Base-by-base conservation (phyloP, 2,888 invertebrate genomes). In the Cremastobaeus sp. region DNA sequence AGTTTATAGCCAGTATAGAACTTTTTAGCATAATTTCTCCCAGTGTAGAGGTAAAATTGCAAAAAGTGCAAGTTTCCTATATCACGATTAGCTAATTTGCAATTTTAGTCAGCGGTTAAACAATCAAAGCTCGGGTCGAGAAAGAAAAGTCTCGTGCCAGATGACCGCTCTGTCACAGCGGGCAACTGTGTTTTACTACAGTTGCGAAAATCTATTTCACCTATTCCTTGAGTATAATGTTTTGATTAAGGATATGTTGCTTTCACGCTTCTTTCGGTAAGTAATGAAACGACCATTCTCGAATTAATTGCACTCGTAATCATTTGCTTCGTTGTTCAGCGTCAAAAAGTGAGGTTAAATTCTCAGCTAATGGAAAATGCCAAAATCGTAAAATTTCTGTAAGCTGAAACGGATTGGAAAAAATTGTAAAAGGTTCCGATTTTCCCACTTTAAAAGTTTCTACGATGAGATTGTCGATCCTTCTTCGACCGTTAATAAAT, bases 121-220 rank as follows among this genome's bases (percentile, higher is more conserved):
- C 30, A 41, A 34, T 28, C 34, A 14, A n/a, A n/a, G 54, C 28
- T 11, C 35, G 43, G 35, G 62, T 37, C 32, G 43, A 30, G 18
- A 45, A 43, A 8, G 47, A 28, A 34, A 25, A 45, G 15, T 68
- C 45, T 48, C 18, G 41, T 11, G 62, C 34, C 43, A 50, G 50
- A 41, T 39, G 34, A 57, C 47, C 14, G 15, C 20, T 15, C n/a
- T n/a, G n/a, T 15, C 25, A 37, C 39, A 30, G 50, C 34, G 25
- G 39, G 47, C 34, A 57, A 64, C 50, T 54, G 54, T 62, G n/a
- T 70, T 71, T 72, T 72, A 34, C 57, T 30, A 55, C 50, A 43
- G 48, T 21, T 15, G 11, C 64, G 54, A 47, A 70, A 70, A 54
- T 34, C 32, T 25, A n/a, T 64, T 37, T 43, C 34, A 28, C n/a